phyloP scores from a whole-genome alignment of 2,113 vertebrate genomes.

The Hystrix brachyura region DNA sequence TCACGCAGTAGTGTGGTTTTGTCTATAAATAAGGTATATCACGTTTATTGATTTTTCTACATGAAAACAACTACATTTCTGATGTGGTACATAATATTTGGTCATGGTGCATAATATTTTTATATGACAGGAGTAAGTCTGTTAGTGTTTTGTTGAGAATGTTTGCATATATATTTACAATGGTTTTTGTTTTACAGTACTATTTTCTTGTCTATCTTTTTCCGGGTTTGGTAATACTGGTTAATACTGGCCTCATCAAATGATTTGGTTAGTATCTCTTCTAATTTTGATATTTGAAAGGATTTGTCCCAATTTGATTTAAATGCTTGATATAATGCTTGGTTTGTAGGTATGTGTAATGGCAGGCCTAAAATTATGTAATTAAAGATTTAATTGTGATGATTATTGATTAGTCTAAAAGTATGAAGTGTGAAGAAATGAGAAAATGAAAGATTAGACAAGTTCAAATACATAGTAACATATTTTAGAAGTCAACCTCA shows the following conservation, averaged over 20 bases:
- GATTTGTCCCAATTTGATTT: not conserved
- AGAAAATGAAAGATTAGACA: not conserved
- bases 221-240: not conserved
- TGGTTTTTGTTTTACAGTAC: not conserved
- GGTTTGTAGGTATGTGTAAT: not conserved
- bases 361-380: not conserved
- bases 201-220: not conserved
- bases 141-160: not conserved
- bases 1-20: not conserved
- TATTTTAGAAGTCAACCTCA: not conserved
- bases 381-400: not conserved
- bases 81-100: not conserved
- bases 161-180: not conserved
- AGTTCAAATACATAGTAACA: not conserved
- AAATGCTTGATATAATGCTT: not conserved
- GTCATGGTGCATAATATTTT: not conserved
- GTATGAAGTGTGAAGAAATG: not conserved
- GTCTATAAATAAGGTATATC: not conserved
- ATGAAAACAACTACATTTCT: not conserved
- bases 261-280: not conserved
- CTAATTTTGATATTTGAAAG: not conserved
- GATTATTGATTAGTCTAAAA: not conserved
- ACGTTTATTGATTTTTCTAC: not conserved
- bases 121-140: not conserved
- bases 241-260: not conserved